A percentile compares a stretch with the other conserved stretches of the same genome.
These are phyloP conservation scores for Sclerodermus sp. DNA, from an alignment of 2,888 invertebrate species.

Conservation along the genomic window DNA sequence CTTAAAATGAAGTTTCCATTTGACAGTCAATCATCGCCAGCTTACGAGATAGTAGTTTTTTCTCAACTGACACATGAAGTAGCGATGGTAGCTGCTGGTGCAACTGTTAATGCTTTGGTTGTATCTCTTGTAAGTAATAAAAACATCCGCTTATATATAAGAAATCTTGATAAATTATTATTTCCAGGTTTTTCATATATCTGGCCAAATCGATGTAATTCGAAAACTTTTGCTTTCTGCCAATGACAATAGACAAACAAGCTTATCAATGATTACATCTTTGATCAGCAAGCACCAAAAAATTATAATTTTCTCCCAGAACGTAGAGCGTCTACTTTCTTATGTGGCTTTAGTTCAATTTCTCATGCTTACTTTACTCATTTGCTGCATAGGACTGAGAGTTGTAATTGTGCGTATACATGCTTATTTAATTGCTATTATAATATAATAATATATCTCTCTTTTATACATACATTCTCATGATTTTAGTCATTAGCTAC, in stretches of 20 bases:
- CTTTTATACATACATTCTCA: too few relatives aligned
- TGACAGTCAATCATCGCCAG: conserved; percentile 13
- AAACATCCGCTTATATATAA: background rate
- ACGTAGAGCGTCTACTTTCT: conserved; percentile 15
- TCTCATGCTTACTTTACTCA: conserved; percentile 18
- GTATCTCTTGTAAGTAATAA: conserved; percentile 15
- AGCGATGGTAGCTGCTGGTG: conserved; percentile 15
- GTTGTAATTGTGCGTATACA: conserved; percentile 19
- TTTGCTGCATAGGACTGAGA: conserved; percentile 21
- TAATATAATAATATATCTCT: too few relatives aligned
- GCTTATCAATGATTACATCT: too few relatives aligned
- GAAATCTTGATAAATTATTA: background rate
- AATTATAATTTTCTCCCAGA: conserved; percentile 16
- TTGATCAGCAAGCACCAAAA: conserved; percentile 13
- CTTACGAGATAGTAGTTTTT: conserved; percentile 15
- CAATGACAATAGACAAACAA: too few relatives aligned
- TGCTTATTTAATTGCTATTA: too few relatives aligned
- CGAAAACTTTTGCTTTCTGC: too few relatives aligned
- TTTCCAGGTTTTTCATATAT: too few relatives aligned
- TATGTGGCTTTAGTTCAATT: conserved; percentile 19
- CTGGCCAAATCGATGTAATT: too few relatives aligned
- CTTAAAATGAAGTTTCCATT: conserved; percentile 20
- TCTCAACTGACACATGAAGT: conserved; percentile 17
- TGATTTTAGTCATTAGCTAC: too few relatives aligned
- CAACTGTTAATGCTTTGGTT: conserved; percentile 20